phyloP scores from a whole-genome alignment of 1,140 invertebrate species.

The Lasioglossum albipes region DNA sequence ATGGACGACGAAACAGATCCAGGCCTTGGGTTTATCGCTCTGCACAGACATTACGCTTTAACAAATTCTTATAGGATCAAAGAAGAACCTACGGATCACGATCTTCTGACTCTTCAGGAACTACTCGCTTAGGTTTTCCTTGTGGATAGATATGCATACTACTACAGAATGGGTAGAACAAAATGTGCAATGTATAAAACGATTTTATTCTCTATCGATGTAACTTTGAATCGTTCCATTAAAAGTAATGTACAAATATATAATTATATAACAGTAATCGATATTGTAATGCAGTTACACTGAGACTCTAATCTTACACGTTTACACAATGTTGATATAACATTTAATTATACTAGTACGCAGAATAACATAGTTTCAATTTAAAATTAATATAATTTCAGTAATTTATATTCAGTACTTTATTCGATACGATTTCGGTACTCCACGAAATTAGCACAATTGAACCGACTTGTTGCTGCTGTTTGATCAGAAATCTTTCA shows the following conservation, averaged over 20 bases:
- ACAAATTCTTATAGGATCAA: slow-evolving; percentile 68
- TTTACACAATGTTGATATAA: neutral
- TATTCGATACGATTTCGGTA: neutral
- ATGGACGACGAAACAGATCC: slow-evolving; percentile 75
- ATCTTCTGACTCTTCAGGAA: slow-evolving; percentile 71
- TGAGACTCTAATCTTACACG: neutral
- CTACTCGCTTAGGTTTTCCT: slow-evolving; percentile 54
- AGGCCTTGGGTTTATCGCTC: slow-evolving; percentile 70
- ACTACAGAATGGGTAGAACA: neutral
- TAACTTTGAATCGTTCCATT: slow-evolving; percentile 4
- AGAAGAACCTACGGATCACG: slow-evolving; percentile 74
- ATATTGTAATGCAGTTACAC: neutral
- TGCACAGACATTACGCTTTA: slow-evolving; percentile 73
- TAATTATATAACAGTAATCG: neutral
- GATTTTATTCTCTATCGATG: slow-evolving; percentile 1
- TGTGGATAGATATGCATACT: slow-evolving; percentile 2
- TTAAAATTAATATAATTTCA: neutral
- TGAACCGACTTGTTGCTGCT: neutral
- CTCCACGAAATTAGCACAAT: neutral
- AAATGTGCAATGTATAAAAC: neutral
- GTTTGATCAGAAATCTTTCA: neutral
- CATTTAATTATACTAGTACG: neutral
- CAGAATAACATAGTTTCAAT: neutral
- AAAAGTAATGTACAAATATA: neutral
- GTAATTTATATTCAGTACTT: neutral